Percentiles rank a stretch among this genome's conserved stretches.
Conservation (phyloP, 2,113 vertebrate genomes). For the Peromyscus leucopus region DNA sequence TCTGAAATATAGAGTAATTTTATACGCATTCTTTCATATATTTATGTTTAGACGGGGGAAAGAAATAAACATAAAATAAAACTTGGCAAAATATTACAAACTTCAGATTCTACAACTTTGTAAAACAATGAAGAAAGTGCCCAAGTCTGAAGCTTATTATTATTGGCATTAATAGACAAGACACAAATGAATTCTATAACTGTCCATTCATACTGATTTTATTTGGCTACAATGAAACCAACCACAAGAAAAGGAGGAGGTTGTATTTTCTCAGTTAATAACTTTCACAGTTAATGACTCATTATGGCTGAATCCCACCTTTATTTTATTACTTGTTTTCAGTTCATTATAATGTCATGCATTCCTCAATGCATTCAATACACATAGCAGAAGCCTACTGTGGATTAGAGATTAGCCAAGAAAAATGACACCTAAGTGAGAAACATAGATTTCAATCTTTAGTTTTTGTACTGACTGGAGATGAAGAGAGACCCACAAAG, state of each 20-base stretch:
- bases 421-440: neutral
- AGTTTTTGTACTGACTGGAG: neutral
- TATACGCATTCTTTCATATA: neutral
- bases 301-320: neutral
- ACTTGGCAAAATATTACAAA: neutral
- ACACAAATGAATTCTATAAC: neutral
- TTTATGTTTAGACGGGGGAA: neutral
- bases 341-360: neutral
- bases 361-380: neutral
- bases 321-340: neutral
- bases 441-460: neutral
- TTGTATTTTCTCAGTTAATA: neutral
- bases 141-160: neutral
- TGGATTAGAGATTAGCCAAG: neutral
- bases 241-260: neutral
- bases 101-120: neutral
- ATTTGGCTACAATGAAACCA: neutral
- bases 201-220: neutral
- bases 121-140: neutral
- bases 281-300: neutral
- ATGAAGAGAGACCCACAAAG: neutral
- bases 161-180: neutral
- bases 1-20: slow-evolving; percentile 33
- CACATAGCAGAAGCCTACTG: neutral
- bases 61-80: neutral